Evolutionary conservation across 2,113 vertebrate species (phyloP), one percentile per base, ranked within the genome.

Genomic region (Pelecanoides urinatrix): DNA sequence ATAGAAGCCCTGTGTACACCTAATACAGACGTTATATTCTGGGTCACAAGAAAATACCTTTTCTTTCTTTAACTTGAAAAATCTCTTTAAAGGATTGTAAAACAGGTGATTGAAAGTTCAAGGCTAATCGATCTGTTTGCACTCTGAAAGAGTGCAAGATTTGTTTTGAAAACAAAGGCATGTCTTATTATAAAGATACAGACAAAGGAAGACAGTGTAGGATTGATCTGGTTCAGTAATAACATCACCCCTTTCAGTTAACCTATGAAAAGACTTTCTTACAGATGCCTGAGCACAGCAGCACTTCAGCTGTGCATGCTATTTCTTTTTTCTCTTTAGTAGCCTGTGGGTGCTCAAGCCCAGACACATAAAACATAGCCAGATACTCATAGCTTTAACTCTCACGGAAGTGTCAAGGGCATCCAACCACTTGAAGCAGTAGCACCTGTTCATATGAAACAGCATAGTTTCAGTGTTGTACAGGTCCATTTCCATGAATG

Each of bases 391-490:
- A 80, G 84, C 34, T 38, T 94, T 94, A 15, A 53, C 62, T 30
- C 47, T 82, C 38, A 27, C 21, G 1, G 96, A 91, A 53, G 49
- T 58, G 34, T 92, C 91, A 0, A 92, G 94, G 10, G 16, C 34
- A 30, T 94, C 83, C 14, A 96, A 45, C 5, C 91, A 84, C 55
- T 97, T 86, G 4, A 92, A 94, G 34, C 92, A 97, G 89, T 89
- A 97, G 58, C 93, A 92, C 9, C 94, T 97, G 16, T 40, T 79
- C 6, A 7, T 40, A 32, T 30, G 73, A 84, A 91, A 56, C 26
- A 84, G 38, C 19, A 17, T 8, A 26, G 14, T 45, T n/a, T 66
- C 44, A 23, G 10, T 11, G 18, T 7, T 52, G 26, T 29, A 45
- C 42, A n/a, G 12, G 9, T 49, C 32, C 10, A 34, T 72, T 75